phyloP scores from a whole-genome alignment of 2,797 vertebrate genomes.

The Malacoctenus gilli region DNA sequence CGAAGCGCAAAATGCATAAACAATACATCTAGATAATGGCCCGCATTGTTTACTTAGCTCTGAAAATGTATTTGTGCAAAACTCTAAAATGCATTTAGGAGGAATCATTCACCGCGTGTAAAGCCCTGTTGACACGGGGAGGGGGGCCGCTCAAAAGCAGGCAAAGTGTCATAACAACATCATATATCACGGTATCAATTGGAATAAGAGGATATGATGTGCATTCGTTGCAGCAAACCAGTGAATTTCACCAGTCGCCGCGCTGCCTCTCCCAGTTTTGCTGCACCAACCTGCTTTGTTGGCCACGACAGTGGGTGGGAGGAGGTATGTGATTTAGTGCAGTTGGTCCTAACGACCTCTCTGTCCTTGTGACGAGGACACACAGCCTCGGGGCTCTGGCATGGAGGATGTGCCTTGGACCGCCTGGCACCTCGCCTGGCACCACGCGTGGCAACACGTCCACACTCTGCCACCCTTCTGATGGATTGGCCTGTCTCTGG shows the following conservation, averaged over 20 bases:
- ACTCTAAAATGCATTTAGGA: conserved; percentile 80
- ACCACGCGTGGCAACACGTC: conserved; percentile 73
- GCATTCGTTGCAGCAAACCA: conserved; percentile 57
- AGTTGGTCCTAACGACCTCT: conserved; percentile 77
- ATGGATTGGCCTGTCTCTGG: conserved; percentile 75
- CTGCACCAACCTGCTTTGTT: conserved; percentile 71
- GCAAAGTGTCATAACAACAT: conserved; percentile 77
- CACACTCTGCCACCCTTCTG: conserved; percentile 73
- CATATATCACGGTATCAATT: conserved; percentile 74
- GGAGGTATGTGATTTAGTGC: conserved; percentile 79
- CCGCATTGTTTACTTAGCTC: conserved; percentile 80
- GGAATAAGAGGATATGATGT: conserved; percentile 70
- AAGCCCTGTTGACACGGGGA: conserved; percentile 72
- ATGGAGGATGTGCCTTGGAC: conserved; percentile 75
- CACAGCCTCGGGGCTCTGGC: conserved; percentile 77
- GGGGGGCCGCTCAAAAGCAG: conserved; percentile 66
- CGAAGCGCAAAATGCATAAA: conserved; percentile 71
- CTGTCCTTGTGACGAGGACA: conserved; percentile 80
- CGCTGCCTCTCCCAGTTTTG: conserved; percentile 41
- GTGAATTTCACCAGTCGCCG: conserved; percentile 51
- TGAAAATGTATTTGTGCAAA: conserved; percentile 80
- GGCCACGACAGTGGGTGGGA: conserved; percentile 65
- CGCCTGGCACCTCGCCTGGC: conserved; percentile 80
- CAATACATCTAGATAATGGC: conserved; percentile 81
- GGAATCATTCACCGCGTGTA: conserved; percentile 74